phyloP scores from a whole-genome alignment of 2,888 invertebrate genomes.

The Gisinianus flammeolus region DNA sequence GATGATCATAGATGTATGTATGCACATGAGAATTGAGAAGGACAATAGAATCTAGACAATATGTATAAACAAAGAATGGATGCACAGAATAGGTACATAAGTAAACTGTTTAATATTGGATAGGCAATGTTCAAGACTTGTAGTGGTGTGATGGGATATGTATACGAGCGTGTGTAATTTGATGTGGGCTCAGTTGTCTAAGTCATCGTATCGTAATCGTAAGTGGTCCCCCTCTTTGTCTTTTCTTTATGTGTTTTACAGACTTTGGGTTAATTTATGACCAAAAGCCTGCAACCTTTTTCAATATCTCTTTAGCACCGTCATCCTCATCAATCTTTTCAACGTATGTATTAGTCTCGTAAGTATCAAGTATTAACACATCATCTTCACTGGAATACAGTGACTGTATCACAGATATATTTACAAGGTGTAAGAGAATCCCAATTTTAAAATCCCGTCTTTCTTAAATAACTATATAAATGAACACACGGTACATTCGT shows the following conservation, averaged over 20 bases:
- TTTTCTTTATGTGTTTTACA: constrained; percentile 18
- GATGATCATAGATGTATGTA: too few relatives aligned
- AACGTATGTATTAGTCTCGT: not conserved
- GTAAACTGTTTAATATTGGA: not conserved
- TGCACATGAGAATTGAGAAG: too few relatives aligned
- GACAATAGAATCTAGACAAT: too few relatives aligned
- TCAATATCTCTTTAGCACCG: constrained; percentile 29
- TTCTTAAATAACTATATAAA: too few relatives aligned
- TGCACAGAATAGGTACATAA: too few relatives aligned
- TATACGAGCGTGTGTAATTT: not conserved
- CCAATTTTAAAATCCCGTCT: too few relatives aligned
- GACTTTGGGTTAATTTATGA: constrained; percentile 34
- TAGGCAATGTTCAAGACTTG: not conserved
- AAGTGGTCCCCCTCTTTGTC: constrained; percentile 15
- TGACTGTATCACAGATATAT: constrained; percentile 25
- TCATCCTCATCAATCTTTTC: constrained; percentile 38
- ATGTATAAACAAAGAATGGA: too few relatives aligned
- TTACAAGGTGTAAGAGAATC: too few relatives aligned
- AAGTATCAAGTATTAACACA: constrained; percentile 28
- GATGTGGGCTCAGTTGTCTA: not conserved
- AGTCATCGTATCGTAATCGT: too few relatives aligned
- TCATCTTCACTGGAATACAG: constrained; percentile 32
- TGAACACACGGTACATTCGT: too few relatives aligned
- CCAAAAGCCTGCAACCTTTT: constrained; percentile 28
- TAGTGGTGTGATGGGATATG: not conserved